Evolutionary conservation across 2,113 vertebrate genomes (phyloP), one percentile per base, ranked within the genome.

Genomic region (Otus sunia): DNA sequence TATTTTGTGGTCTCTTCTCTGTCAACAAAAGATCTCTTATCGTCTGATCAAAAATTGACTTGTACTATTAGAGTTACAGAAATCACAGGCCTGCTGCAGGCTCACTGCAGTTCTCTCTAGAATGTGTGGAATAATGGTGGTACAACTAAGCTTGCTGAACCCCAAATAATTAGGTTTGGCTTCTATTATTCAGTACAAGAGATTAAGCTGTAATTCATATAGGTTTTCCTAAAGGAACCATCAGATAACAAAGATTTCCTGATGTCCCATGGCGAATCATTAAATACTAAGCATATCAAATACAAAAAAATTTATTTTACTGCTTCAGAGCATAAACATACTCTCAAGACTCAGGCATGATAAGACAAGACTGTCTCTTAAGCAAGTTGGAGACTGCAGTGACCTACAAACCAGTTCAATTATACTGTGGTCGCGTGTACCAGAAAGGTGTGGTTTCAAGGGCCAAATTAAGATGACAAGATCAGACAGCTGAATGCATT

Each of bases 371-470:
- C 14, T 56, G 4, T 20, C 47, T 86, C 39, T 34, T 60, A 37
- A 78, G 53, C 37, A 68, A 91, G 88, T 6, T 30, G 5, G 67
- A 94, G 77, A 39, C 67, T 81, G 86, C 86, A 92, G 58, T 79
- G 93, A 84, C 92, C 94, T 63, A 41, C 69, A 86, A 94, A 92
- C 25, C 55, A 78, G 60, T 58, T 81, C 81, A 87, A 88, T 47
- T 32, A 34, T 10, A 63, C n/a, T 45, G 87, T 29, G 80, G 93
- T 77, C 52, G 15, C 2, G 2, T 36, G 76, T 59, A 92, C 15
- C 80, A 95, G 37, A 36, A 76, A 86, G 87, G 90, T 92, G 88
- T 82, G 71, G 79, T 37, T 85, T 34, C 43, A 47, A 76, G 79
- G 71, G 83, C 67, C 93, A 91, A 87, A 22, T 5, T 72, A 64